A percentile compares a stretch with the other conserved stretches of the same genome.
Evolutionary conservation across 2,888 invertebrate genomes (phyloP).

Genomic region (Heliconius cydno): DNA sequence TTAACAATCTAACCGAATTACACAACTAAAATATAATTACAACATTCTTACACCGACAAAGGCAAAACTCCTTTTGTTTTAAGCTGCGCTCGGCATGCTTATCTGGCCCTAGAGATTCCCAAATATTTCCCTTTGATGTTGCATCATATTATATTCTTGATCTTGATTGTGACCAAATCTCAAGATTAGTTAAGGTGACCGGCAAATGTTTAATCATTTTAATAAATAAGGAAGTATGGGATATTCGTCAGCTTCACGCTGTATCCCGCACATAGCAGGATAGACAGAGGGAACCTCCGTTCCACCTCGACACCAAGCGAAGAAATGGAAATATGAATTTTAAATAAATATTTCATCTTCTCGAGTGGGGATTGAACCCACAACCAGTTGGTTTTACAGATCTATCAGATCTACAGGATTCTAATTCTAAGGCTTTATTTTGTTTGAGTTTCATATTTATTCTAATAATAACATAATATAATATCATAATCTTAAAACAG

Average conservation of each 20-base stretch:
- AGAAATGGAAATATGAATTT: too few species aligned
- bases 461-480: neutral
- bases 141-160: slow-evolving; percentile 36
- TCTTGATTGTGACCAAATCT: slow-evolving; percentile 36
- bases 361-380: too few species aligned
- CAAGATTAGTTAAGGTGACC: neutral
- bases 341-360: too few species aligned
- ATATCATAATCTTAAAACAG: slow-evolving; percentile 1
- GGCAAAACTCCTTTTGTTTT: slow-evolving; percentile 55
- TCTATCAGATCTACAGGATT: neutral
- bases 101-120: slow-evolving; percentile 35
- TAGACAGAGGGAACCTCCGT: too few species aligned
- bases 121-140: slow-evolving; percentile 40
- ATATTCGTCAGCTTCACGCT: neutral
- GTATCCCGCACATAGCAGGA: too few species aligned
- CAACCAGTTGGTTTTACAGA: too few species aligned
- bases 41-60: neutral
- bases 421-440: neutral
- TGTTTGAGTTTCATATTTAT: neutral
- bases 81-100: slow-evolving; percentile 47
- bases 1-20: neutral
- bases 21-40: neutral
- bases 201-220: neutral
- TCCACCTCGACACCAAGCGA: too few species aligned
- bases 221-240: neutral